Evolutionary conservation across 2,113 vertebrate species (phyloP).

Genomic region (Terrapene triunguis): DNA sequence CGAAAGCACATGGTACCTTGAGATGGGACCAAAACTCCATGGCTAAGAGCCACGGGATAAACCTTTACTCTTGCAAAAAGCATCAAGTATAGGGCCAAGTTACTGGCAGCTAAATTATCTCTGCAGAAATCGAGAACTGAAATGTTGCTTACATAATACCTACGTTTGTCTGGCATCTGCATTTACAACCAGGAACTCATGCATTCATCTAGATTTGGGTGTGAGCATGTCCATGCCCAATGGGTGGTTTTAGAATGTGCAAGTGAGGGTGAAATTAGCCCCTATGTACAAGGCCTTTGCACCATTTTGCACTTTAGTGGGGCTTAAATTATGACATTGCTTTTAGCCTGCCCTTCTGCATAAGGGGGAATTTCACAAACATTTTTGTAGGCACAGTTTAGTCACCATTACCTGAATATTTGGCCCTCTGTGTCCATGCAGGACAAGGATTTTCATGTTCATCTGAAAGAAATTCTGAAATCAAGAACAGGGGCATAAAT

Average conservation of each 20-base stretch:
- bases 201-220: neutral
- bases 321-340: neutral
- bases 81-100: neutral
- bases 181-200: neutral
- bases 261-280: neutral
- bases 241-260: neutral
- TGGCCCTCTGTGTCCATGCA: neutral
- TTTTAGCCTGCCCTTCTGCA: rapidly evolving
- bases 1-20: rapidly evolving
- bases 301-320: neutral
- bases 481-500: neutral
- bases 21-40: neutral
- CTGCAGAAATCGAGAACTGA: neutral
- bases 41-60: neutral
- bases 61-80: neutral
- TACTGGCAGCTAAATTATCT: neutral
- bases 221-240: neutral
- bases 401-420: neutral
- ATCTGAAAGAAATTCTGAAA: neutral
- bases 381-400: neutral
- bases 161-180: neutral
- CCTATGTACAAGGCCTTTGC: neutral
- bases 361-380: neutral
- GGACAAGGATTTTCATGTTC: neutral
- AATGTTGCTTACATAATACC: neutral